Conservation (phyloP, 2,113 vertebrate genomes). For the Chaenocephalus aceratus region DNA sequence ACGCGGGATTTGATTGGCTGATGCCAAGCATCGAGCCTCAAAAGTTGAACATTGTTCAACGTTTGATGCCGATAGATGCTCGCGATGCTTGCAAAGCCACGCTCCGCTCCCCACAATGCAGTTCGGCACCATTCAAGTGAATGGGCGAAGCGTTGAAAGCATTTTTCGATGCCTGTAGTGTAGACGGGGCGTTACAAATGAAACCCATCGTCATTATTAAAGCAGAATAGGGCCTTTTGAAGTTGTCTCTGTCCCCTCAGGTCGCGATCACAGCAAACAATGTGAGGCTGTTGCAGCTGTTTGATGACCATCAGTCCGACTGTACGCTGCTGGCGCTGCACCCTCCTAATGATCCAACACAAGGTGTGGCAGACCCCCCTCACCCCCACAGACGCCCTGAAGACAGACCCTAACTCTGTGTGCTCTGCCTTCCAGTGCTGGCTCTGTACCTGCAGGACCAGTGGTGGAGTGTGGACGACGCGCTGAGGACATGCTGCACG, state of each 20-base stretch:
- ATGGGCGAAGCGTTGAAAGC: too few relatives aligned
- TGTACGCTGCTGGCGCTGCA: conserved; percentile 72
- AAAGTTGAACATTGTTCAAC: too few relatives aligned
- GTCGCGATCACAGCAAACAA: conserved; percentile 65
- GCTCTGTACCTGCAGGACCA: conserved; percentile 85
- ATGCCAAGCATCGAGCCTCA: too few relatives aligned
- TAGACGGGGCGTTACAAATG: too few relatives aligned
- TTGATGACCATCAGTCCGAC: conserved; percentile 66
- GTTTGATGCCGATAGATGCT: too few relatives aligned
- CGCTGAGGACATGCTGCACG: conserved; percentile 84
- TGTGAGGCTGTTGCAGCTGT: conserved; percentile 69
- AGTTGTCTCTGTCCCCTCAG: conserved; percentile 51
- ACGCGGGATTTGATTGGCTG: too few relatives aligned
- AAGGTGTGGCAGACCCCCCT: conserved; percentile 56
- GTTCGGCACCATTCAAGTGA: too few relatives aligned
- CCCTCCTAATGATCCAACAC: conserved; percentile 52
- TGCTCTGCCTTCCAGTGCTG: conserved; percentile 80
- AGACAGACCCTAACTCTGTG: conserved; percentile 1
- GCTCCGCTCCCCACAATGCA: too few relatives aligned
- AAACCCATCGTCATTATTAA: too few relatives aligned
- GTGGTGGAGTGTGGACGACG: conserved; percentile 89
- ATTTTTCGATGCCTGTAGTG: too few relatives aligned
- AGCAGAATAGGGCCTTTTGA: not conserved
- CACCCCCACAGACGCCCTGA: not conserved
- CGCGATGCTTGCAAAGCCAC: too few relatives aligned